These are phyloP conservation scores for Tenthredo amoena DNA, from an alignment of 2,888 invertebrate species.

Conservation along the genomic window DNA sequence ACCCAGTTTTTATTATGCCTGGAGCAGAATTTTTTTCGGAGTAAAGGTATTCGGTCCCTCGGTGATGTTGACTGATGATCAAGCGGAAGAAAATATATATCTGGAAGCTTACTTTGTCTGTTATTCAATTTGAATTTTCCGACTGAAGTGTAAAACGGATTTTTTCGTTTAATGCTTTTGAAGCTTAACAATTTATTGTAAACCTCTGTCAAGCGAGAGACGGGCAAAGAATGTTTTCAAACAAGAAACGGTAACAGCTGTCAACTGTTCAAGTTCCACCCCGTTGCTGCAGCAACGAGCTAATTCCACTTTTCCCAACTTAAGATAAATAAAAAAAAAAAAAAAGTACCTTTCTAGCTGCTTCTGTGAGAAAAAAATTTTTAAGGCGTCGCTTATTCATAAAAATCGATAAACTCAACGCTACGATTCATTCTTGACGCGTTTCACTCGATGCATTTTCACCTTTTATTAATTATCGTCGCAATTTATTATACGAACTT, in stretches of 20 bases:
- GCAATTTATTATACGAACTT: background rate
- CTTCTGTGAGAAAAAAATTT: background rate
- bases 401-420: background rate
- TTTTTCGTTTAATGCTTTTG: slow-evolving; percentile 25
- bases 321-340: slow-evolving; percentile 31
- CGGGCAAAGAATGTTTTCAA: slow-evolving; percentile 40
- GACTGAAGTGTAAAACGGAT: slow-evolving; percentile 11
- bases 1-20: slow-evolving; percentile 1
- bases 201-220: slow-evolving; percentile 30
- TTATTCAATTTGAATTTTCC: slow-evolving; percentile 4
- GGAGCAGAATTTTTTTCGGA: background rate
- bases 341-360: background rate
- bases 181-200: slow-evolving; percentile 39
- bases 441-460: background rate
- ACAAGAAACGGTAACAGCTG: slow-evolving; percentile 48
- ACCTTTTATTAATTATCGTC: background rate
- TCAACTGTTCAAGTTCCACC: background rate
- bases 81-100: background rate
- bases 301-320: slow-evolving; percentile 47
- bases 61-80: slow-evolving; percentile 18
- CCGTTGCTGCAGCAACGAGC: slow-evolving; percentile 48
- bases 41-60: background rate
- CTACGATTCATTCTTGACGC: background rate
- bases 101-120: slow-evolving; percentile 1
- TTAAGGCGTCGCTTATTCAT: background rate